Evolutionary conservation across 2,888 invertebrate species (phyloP), one percentile per base, ranked within the genome.

Genomic region (Polyommatus icarus): DNA sequence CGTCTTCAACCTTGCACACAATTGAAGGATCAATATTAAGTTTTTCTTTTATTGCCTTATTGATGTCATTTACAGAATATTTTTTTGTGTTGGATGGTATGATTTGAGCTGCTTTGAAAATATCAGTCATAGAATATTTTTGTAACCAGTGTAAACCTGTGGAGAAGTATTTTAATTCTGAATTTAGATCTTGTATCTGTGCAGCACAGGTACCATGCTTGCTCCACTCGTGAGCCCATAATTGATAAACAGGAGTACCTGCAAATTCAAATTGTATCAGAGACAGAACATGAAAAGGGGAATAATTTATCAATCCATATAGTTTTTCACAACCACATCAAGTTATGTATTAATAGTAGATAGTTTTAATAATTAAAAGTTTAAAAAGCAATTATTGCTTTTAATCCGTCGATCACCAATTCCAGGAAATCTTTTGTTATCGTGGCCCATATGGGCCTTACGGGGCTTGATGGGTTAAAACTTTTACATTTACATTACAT

Each of bases 131-230:
- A 71, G 96, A 94, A 84, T 95, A 97, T 71, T 93, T 85, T 59
- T 95, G 87, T 3, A 95, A 91, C 94, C 96, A 95, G 1, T 90
- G 84, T 3, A 97, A 84, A 0, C 96, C 97, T 81, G 95, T 92
- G 0, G 89, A 86, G 84, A 97, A 97, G 86, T 97, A 97, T 84
- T 96, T 96, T 0, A 93, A 83, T 84, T 97, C 96, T 24, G 94
- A 94, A 81, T 95, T 91, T 0, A 97, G 85, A 4, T 88, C 83
- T 0, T 95, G 91, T 3, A 97, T 81, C 5, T 88, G 82, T 0
- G 95, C 93, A 1, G 97, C 96, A 85, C 98, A 98, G 0, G 97
- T 97, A 2, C 98, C 98, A 86, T 98, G 98, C 84, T 98, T 98
- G 0, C 91, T 87, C 97, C 97, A 98, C 87, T 98, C 98, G 84